phyloP scores from a whole-genome alignment of 1,140 invertebrate genomes.

The Heliconius hermathena region DNA sequence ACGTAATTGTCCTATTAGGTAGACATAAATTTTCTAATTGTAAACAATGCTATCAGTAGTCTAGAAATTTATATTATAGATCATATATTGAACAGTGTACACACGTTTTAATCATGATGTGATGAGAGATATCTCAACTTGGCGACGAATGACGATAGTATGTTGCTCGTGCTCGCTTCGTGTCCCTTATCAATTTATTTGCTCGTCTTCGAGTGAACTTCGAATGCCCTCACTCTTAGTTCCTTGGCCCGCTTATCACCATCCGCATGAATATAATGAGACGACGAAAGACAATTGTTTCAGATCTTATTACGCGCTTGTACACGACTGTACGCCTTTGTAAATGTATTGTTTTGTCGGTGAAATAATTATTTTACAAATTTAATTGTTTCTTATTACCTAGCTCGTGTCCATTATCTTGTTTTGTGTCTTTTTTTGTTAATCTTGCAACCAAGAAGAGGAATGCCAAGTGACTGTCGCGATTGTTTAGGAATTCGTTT shows the following conservation, averaged over 20 bases:
- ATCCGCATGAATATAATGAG: constrained; percentile 77
- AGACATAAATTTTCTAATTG: neutral
- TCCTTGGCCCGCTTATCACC: constrained; percentile 75
- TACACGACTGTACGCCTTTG: constrained; percentile 44
- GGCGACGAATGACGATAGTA: constrained; percentile 46
- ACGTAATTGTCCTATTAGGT: too few relatives aligned
- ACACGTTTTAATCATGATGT: constrained; percentile 19
- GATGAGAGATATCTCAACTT: constrained; percentile 37
- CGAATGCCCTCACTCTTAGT: constrained; percentile 73
- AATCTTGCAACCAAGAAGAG: constrained; percentile 86
- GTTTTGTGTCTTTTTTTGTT: constrained; percentile 72
- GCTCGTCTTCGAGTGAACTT: constrained; percentile 69
- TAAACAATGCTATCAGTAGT: constrained; percentile 2
- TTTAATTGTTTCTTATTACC: constrained; percentile 33
- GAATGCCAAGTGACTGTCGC: constrained; percentile 90
- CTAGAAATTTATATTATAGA: constrained; percentile 11
- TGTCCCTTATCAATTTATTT: constrained; percentile 77
- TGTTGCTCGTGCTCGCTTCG: constrained; percentile 67
- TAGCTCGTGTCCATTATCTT: constrained; percentile 54
- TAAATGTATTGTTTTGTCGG: constrained; percentile 32
- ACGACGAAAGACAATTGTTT: constrained; percentile 72
- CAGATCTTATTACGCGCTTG: constrained; percentile 59
- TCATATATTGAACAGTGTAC: neutral
- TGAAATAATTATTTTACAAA: constrained; percentile 37
- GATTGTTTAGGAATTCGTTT: constrained; percentile 93